Base-by-base conservation (phyloP, 2,113 vertebrate genomes). In the Balaeniceps rex region DNA sequence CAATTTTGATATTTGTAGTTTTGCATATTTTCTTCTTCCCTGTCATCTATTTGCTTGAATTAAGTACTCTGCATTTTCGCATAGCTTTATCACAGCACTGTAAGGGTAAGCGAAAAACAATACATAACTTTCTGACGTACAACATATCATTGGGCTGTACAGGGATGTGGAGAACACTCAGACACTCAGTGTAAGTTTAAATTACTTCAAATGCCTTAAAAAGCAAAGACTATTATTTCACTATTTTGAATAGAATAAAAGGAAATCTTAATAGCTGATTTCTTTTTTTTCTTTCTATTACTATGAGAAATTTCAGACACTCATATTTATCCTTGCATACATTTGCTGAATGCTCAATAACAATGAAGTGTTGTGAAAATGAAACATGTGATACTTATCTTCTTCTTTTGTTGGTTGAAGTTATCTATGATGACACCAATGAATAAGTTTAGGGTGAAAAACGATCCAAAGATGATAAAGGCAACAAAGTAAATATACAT, bases 351-450 rank as follows among this genome's bases (percentile, higher is more conserved):
- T 19, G 55, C 9, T 87, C 40, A 88, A 1, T 16, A 72, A 84
- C 22, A 83, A 71, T 40, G 12, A 80, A 61, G 6, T 44, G 46
- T 6, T 57, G 7, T 71, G 81, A 90, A 92, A 80, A 86, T 28
- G 61, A 83, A 96, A 91, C 64, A 72, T 26, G 77, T 70, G 90
- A 98, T 98, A 99, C 99, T 99, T 99, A 99, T 99, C 99, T 99
- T 99, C 98, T 99, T 99, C 98, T 99, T 99, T 94, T 99, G 99
- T 97, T 99, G 99, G 95, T 99, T 99, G 98, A 99, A 99, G 96
- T 99, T 99, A 98, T 99, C 99, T 91, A 99, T 99, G 95, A 99
- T 99, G 92, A 99, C 99, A 90, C 99, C 99, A 98, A 99, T 99
- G 93, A 99, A 99, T 84, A 99, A 98, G 86, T 99, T 99, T 71